Evolutionary conservation across 2,113 vertebrate species (phyloP).

Genomic region (Dryoscopus gambensis): DNA sequence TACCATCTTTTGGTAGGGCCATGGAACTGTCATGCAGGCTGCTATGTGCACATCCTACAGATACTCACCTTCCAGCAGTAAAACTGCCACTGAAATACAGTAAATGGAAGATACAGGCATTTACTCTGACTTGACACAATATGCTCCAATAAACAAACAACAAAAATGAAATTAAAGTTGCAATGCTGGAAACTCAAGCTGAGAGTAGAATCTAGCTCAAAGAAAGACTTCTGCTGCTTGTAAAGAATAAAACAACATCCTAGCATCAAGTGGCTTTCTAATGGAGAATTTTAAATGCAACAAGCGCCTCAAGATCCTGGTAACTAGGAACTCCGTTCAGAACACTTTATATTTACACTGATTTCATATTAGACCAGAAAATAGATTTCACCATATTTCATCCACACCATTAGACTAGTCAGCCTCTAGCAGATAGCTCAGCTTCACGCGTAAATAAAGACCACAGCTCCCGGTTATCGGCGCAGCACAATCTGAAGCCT

Average conservation of each 20-base stretch:
- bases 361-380: neutral
- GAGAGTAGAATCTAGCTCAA: neutral
- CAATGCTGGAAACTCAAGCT: neutral
- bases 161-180: neutral
- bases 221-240: neutral
- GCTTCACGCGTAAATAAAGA: neutral
- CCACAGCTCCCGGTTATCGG: neutral
- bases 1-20: neutral
- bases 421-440: neutral
- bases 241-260: neutral
- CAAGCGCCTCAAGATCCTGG: neutral
- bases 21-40: neutral
- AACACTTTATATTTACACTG: neutral
- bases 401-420: neutral
- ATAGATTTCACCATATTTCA: neutral
- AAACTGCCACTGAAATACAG: neutral
- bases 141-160: neutral
- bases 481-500: neutral
- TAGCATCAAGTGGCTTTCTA: neutral
- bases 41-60: neutral
- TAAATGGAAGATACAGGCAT: neutral
- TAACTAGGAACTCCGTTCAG: neutral
- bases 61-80: neutral
- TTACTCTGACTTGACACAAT: neutral
- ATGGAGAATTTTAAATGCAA: neutral